Conservation (phyloP, 2,888 invertebrate species). For the Melanotus villosus region DNA sequence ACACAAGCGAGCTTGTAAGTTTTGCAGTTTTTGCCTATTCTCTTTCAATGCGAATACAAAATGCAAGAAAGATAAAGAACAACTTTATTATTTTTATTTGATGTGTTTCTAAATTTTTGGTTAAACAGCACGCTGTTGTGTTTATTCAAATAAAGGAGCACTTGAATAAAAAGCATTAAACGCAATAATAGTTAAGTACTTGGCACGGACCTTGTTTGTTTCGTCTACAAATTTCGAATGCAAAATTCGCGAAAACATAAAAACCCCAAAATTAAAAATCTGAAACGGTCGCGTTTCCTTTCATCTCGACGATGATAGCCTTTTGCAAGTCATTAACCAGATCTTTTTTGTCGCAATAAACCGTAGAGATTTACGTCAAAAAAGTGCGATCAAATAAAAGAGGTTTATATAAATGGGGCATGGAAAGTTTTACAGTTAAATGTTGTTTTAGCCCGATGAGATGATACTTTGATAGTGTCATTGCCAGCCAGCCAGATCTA, state of each 20-base stretch:
- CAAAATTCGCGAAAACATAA: too few species aligned
- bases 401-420: constrained; percentile 34
- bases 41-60: too few species aligned
- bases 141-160: too few species aligned
- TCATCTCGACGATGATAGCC: constrained; percentile 13
- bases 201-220: constrained; percentile 10
- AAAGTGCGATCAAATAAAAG: constrained; percentile 13
- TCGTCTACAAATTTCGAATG: constrained; percentile 3
- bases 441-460: constrained; percentile 21
- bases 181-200: neutral
- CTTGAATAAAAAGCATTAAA: too few species aligned
- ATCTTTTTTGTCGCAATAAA: constrained; percentile 16
- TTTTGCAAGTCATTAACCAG: constrained; percentile 15
- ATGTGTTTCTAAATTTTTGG: too few species aligned
- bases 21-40: too few species aligned
- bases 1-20: too few species aligned
- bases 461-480: constrained; percentile 46
- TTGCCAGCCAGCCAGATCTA: constrained; percentile 39
- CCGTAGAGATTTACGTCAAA: constrained; percentile 13
- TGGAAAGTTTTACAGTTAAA: constrained; percentile 45
- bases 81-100: too few species aligned
- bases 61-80: too few species aligned
- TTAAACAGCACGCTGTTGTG: too few species aligned
- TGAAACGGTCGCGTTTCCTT: constrained; percentile 9
- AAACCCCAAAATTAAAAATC: neutral